Percentiles rank a stretch among this genome's conserved stretches.
These are phyloP conservation scores for Reinhardtius hippoglossoides DNA, from an alignment of 2,113 vertebrate genomes.

Conservation along the genomic window DNA sequence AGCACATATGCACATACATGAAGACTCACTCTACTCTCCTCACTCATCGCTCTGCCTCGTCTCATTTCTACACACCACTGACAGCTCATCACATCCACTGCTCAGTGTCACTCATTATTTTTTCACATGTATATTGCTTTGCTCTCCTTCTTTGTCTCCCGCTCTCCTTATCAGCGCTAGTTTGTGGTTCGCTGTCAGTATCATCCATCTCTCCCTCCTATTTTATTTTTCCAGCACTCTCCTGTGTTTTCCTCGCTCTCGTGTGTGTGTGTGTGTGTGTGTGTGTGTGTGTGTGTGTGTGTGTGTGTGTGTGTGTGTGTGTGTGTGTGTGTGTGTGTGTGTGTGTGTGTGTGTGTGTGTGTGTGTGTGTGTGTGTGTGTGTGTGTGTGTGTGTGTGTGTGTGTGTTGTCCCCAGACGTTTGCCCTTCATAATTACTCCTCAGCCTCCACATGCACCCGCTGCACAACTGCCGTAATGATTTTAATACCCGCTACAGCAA, in stretches of 20 bases:
- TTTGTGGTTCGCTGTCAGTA: not conserved
- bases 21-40: not conserved
- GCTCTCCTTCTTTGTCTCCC: constrained; percentile 9
- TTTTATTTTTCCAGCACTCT: not conserved
- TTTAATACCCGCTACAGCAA: constrained; percentile 58
- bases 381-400: not conserved
- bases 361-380: too few relatives aligned
- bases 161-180: constrained; percentile 23
- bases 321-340: too few relatives aligned
- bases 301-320: too few relatives aligned
- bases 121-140: constrained; percentile 41
- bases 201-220: constrained; percentile 34
- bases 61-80: constrained; percentile 41
- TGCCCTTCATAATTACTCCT: constrained; percentile 64
- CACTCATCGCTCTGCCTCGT: constrained; percentile 28
- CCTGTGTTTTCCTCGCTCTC: not conserved
- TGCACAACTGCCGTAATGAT: constrained; percentile 50
- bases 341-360: too few relatives aligned
- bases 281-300: too few relatives aligned
- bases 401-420: constrained; percentile 48
- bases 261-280: not conserved
- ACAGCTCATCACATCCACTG: constrained; percentile 54
- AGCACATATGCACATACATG: not conserved
- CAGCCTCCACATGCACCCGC: constrained; percentile 12
- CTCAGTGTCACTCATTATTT: constrained; percentile 57